Base-by-base conservation (phyloP, 2,113 vertebrate species). In the Microcebus jonahi region DNA sequence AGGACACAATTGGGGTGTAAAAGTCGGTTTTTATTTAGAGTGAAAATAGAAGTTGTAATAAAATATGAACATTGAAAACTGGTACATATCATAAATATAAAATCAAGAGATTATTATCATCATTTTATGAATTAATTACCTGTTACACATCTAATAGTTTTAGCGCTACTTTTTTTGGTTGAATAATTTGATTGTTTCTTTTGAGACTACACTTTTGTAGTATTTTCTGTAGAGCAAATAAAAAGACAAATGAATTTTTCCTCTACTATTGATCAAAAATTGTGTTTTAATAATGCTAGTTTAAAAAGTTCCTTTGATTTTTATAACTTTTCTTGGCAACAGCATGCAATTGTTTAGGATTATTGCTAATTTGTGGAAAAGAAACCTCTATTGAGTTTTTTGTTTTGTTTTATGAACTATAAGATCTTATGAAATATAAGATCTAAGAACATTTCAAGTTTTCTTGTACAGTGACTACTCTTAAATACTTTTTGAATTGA, bases 101-200 rank as follows among this genome's bases (percentile, higher is more conserved):
- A 95, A 95, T 34, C 77, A 59, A 61, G 45, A 70, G 3, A 84
- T 20, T 65, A 36, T 65, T 3, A 94, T 61, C 1, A 34, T 45
- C 17, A 91, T 81, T 91, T 80, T 71, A 23, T 96, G 15, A 96
- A 91, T 76, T 70, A 85, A 50, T 61, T 95, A 1, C 31, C 17
- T 48, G 29, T 63, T 73, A 83, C 21, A 48, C 18, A 63, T 50
- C 6, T 42, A 68, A 90, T 77, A 79, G 17, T 80, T 90, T 90
- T 67, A 79, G 45, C 10, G 7, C 65, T 77, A 11, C 20, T 63
- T 90, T 90, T n/a, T 27, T 27, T 2, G 59, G 15, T 83, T 92
- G 39, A 76, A n/a, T 83, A 75, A 87, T 95, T 94, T 83, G 8
- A 68, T 73, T 76, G 13, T 7, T 73, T 85, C 83, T 91, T 88